Evolutionary conservation across 2,797 vertebrate species (phyloP).

Genomic region (Halcyon smyrnensis): DNA sequence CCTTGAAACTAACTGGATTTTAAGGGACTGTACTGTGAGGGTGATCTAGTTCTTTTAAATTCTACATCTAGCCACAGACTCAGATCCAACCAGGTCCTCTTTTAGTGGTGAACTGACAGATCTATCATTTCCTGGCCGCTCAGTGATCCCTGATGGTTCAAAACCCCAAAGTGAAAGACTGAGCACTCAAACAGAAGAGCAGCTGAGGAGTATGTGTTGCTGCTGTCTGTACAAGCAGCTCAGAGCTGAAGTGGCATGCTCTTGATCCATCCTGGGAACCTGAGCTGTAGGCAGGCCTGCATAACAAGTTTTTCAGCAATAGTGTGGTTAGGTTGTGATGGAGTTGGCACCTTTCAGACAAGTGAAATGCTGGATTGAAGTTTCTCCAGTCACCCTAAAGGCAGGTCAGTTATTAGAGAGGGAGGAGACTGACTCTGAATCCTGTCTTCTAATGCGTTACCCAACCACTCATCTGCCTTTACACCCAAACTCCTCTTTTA

Average conservation of each 20-base stretch:
- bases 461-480: neutral
- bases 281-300: neutral
- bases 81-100: neutral
- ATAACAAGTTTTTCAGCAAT: neutral
- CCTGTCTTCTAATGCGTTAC: neutral
- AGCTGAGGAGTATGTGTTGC: neutral
- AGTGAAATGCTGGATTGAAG: neutral
- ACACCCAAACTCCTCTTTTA: neutral
- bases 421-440: neutral
- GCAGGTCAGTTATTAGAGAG: neutral
- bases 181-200: neutral
- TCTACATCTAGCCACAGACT: neutral
- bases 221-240: neutral
- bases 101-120: neutral
- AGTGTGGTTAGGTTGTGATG: neutral
- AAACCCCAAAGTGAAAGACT: neutral
- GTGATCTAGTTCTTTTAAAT: neutral
- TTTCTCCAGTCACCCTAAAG: neutral
- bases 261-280: neutral
- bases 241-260: neutral
- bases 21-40: neutral
- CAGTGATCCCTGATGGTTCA: neutral
- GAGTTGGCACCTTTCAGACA: neutral
- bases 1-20: neutral
- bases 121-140: neutral